These are phyloP conservation scores for Alethe diademata DNA, from an alignment of 2,113 vertebrate species.

Conservation along the genomic window DNA sequence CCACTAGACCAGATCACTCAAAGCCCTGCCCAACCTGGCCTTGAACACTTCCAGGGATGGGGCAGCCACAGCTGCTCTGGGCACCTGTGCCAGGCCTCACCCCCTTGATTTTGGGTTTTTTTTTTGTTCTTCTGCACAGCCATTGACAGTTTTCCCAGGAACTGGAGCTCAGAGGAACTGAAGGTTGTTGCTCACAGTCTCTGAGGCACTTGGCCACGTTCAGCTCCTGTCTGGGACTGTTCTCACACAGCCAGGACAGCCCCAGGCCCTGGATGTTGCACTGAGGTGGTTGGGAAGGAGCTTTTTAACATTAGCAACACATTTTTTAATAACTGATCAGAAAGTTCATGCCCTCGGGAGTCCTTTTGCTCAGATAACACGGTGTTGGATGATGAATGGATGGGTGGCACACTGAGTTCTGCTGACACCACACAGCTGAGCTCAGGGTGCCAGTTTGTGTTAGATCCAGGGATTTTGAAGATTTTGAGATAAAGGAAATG, in stretches of 20 bases:
- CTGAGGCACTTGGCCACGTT: rapidly evolving
- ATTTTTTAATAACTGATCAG: not conserved
- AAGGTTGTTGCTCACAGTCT: not conserved
- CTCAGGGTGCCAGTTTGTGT: not conserved
- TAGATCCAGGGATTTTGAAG: not conserved
- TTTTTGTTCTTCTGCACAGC: not conserved
- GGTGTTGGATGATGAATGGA: rapidly evolving
- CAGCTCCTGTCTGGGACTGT: not conserved
- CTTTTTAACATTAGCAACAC: not conserved
- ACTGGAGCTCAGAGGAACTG: not conserved
- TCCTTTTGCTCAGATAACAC: rapidly evolving
- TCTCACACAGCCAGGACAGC: not conserved
- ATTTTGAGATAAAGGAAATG: not conserved
- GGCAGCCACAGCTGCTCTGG: not conserved
- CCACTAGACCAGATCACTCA: not conserved
- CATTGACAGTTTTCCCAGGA: not conserved
- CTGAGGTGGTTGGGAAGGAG: not conserved
- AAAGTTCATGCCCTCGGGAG: not conserved
- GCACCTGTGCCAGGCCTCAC: not conserved
- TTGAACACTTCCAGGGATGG: rapidly evolving
- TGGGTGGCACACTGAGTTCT: not conserved
- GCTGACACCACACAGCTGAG: not conserved
- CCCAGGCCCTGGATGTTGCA: not conserved
- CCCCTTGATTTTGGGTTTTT: not conserved
- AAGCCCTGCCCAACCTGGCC: not conserved